Evolutionary conservation across 1,140 invertebrate species (phyloP), one percentile per base, ranked within the genome.

Genomic region (Drosophila kurseongensis): DNA sequence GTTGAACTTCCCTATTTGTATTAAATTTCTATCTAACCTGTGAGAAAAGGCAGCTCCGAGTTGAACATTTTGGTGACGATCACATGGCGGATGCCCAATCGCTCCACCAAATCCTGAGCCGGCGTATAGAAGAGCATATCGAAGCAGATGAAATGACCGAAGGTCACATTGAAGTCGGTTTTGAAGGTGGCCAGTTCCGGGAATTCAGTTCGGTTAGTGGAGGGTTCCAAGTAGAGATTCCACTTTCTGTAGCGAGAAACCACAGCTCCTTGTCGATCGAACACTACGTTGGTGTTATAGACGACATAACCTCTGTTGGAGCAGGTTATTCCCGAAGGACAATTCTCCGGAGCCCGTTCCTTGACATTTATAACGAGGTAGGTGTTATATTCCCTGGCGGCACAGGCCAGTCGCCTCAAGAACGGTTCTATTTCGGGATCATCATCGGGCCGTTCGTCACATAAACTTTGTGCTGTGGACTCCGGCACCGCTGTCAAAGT

Each of bases 111-210:
- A 29, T 90, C 73, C 54, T 83, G 65, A 5, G 90, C 74, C 0
- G 97, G 97, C 4, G 93, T 89, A 56, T 94, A 78, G 79, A 95
- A 97, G 1, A 97, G 68, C 38, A 97, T 94, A 84, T 98, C 97
- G 79, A 96, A 97, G 84, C 96, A 97, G 13, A 95, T 95, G 61
- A 97, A 94, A 12, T 95, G 93, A 0, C 96, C 97, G 88, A 98
- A 98, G 14, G 93, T 95, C 0, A 97, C 96, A 2, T 95, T 95
- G 83, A 98, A 98, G 89, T 97, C 96, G 0, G 97, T 97, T 1
- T 92, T 86, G 73, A 98, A 97, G 10, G 92, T 94, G 1, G 93
- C 93, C 8, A 63, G 93, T 68, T 96, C 94, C 0, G 88, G 77
- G 8, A 41, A 0, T 0, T 47, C 23, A 0, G 91, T 90, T 18